phyloP scores from a whole-genome alignment of 2,888 invertebrate genomes.

The Macropis europaea region DNA sequence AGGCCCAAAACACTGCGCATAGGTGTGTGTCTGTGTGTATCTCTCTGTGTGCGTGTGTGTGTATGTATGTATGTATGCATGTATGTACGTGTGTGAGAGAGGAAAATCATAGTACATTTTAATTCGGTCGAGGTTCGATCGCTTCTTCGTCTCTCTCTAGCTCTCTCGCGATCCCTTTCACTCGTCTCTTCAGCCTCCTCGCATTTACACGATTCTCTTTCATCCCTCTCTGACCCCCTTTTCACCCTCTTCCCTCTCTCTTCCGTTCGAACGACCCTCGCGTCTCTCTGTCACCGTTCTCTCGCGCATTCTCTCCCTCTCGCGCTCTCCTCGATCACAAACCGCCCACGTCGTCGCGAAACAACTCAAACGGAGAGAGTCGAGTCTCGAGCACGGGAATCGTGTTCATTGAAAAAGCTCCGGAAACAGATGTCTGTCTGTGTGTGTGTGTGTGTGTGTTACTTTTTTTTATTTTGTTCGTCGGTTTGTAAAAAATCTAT shows the following conservation, averaged over 20 bases:
- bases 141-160: slow-evolving; percentile 59
- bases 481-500: slow-evolving; percentile 77
- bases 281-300: neutral
- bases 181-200: slow-evolving; percentile 9
- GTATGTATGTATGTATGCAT: too few relatives aligned
- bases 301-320: neutral
- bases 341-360: slow-evolving; percentile 43
- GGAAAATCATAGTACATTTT: slow-evolving; percentile 74
- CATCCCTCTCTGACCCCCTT: slow-evolving; percentile 4
- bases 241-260: neutral
- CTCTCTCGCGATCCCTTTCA: neutral
- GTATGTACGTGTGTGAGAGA: too few relatives aligned
- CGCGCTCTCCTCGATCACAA: slow-evolving; percentile 22
- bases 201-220: slow-evolving; percentile 7
- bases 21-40: too few relatives aligned
- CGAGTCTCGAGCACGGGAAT: slow-evolving; percentile 63
- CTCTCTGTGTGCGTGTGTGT: too few relatives aligned
- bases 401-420: slow-evolving; percentile 66
- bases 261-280: neutral
- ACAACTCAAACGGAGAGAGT: slow-evolving; percentile 58
- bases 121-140: slow-evolving; percentile 76
- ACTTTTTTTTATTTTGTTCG: too few relatives aligned
- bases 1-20: slow-evolving; percentile 78
- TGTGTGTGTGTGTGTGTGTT: too few relatives aligned
- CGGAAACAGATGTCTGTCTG: slow-evolving; percentile 72